Percentiles rank a stretch among this genome's conserved stretches.
Conservation (phyloP, 2,888 invertebrate species). For the Blera fallax region DNA sequence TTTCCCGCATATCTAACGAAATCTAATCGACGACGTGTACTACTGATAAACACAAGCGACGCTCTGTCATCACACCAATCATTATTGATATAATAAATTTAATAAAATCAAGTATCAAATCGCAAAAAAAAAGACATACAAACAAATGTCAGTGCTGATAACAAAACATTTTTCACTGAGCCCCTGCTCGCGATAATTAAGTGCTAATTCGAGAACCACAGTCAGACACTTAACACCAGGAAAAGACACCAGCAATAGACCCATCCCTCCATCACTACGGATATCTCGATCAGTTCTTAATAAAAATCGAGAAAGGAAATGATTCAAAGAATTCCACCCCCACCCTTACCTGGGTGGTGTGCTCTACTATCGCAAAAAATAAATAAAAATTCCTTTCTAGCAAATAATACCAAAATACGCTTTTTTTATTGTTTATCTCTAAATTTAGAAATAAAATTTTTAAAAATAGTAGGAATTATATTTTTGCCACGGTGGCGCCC, state of each 20-base stretch:
- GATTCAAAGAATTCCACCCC: not conserved
- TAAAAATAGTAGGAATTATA: slow-evolving; percentile 40
- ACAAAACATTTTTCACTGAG: slow-evolving; percentile 17
- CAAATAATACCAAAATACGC: not conserved
- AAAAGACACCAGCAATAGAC: not conserved
- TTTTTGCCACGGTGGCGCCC: slow-evolving; percentile 10
- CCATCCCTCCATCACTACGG: not conserved
- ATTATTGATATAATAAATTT: slow-evolving; percentile 49
- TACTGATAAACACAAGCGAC: slow-evolving; percentile 36
- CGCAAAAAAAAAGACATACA: not conserved
- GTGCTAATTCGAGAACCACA: slow-evolving; percentile 31
- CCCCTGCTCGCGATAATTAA: slow-evolving; percentile 37
- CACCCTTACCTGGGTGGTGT: not conserved
- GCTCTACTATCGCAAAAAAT: not conserved
- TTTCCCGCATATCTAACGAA: not conserved
- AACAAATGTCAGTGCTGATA: not conserved
- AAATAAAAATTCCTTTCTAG: not conserved
- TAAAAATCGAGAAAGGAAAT: not conserved
- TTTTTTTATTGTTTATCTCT: slow-evolving; percentile 36
- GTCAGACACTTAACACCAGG: slow-evolving; percentile 8
- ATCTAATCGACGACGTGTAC: slow-evolving; percentile 7
- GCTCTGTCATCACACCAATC: slow-evolving; percentile 3
- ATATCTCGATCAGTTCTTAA: slow-evolving; percentile 1
- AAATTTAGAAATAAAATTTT: slow-evolving; percentile 50
- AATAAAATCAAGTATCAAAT: slow-evolving; percentile 24